phyloP scores from a whole-genome alignment of 2,888 invertebrate genomes.

The Strigamia crassipes region DNA sequence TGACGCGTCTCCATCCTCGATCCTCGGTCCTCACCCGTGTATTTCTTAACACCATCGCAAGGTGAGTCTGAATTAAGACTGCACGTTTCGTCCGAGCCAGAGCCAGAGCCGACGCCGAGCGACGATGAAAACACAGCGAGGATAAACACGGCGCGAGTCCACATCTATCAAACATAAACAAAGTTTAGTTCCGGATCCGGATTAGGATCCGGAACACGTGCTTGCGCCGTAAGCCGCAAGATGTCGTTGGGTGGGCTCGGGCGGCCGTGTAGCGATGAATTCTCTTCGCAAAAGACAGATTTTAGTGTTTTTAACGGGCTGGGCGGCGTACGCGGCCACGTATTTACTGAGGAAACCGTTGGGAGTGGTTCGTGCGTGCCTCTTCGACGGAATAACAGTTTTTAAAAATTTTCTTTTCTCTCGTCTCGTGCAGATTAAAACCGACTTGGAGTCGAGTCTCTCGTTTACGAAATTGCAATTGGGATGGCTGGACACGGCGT shows the following conservation, averaged over 20 bases:
- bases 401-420: not conserved
- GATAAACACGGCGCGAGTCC: not conserved
- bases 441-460: conserved; percentile 59
- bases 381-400: not conserved
- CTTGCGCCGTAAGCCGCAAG: too few species aligned
- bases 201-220: too few species aligned
- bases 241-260: too few species aligned
- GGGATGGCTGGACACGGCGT: conserved; percentile 61
- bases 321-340: conserved; percentile 31
- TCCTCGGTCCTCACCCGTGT: not conserved
- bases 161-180: not conserved
- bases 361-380: not conserved
- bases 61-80: not conserved
- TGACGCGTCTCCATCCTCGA: too few species aligned
- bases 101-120: too few species aligned
- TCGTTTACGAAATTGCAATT: conserved; percentile 57
- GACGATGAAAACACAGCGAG: not conserved
- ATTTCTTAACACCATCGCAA: not conserved
- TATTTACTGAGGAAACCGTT: conserved; percentile 42
- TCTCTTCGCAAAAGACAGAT: conserved; percentile 14
- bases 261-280: not conserved
- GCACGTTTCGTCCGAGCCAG: not conserved
- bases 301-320: conserved; percentile 2
- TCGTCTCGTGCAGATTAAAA: conserved; percentile 57
- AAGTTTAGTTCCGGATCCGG: not conserved